phyloP scores from a whole-genome alignment of 2,888 invertebrate species.

The Lepeophtheirus nordmannii region DNA sequence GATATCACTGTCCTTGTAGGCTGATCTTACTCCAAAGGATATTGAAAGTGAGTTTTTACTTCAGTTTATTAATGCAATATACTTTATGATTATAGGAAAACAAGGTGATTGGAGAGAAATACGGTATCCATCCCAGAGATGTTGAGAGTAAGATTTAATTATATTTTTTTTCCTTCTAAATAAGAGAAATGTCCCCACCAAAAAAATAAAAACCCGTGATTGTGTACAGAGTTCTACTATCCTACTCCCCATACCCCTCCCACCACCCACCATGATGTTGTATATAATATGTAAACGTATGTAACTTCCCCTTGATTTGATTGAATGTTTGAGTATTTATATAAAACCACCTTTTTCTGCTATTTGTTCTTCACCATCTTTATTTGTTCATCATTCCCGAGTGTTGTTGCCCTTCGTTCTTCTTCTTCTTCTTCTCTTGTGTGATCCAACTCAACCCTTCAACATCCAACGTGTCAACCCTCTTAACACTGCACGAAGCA shows the following conservation, averaged over 20 bases:
- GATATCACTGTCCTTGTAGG: not conserved
- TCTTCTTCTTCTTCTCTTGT: not conserved
- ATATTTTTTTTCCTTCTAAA: not conserved
- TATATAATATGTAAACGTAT: too few relatives aligned
- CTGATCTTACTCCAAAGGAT: constrained; percentile 66
- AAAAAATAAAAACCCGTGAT: too few relatives aligned
- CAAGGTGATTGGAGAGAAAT: constrained; percentile 35
- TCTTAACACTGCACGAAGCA: not conserved
- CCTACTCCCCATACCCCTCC: too few relatives aligned
- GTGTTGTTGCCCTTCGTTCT: too few relatives aligned
- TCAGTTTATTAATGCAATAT: constrained; percentile 31
- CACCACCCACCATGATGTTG: too few relatives aligned
- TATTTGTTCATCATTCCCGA: too few relatives aligned
- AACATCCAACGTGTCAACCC: not conserved
- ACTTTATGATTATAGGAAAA: constrained; percentile 36
- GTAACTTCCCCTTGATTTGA: too few relatives aligned
- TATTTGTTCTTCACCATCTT: too few relatives aligned
- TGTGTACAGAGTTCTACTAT: too few relatives aligned
- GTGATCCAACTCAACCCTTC: not conserved
- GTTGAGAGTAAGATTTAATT: constrained; percentile 17
- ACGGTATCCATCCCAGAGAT: constrained; percentile 16
- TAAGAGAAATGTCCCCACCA: too few relatives aligned
- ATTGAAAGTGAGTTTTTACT: constrained; percentile 64
- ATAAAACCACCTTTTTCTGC: too few relatives aligned
- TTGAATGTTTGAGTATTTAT: too few relatives aligned